Percentiles rank a stretch among this genome's conserved stretches.
These are phyloP conservation scores for Lucilia cuprina DNA, from an alignment of 1,140 invertebrate genomes.

Conservation along the genomic window DNA sequence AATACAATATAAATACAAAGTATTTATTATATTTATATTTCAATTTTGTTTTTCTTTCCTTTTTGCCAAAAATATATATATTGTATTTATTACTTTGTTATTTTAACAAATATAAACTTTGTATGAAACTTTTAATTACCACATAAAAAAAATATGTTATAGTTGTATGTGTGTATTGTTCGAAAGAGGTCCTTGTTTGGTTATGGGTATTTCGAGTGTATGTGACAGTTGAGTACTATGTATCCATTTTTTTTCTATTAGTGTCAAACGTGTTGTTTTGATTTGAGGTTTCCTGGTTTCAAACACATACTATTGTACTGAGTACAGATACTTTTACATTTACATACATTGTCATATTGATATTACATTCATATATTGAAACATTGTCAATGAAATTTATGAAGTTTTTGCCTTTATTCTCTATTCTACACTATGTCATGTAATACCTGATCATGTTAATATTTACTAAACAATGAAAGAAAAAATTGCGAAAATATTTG, in stretches of 20 bases:
- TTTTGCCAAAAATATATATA: too few relatives aligned
- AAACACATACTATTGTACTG: not conserved
- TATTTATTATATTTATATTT: too few relatives aligned
- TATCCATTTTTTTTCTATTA: not conserved
- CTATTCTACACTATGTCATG: not conserved
- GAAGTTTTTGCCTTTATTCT: not conserved
- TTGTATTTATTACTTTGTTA: slow-evolving; percentile 21
- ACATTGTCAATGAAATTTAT: not conserved
- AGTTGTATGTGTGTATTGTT: not conserved
- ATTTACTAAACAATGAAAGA: not conserved
- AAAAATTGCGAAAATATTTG: not conserved
- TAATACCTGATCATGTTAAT: not conserved
- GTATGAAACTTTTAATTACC: not conserved
- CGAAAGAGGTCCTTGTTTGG: not conserved
- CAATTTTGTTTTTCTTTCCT: too few relatives aligned
- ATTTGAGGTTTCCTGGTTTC: not conserved
- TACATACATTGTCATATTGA: not conserved
- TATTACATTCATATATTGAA: not conserved
- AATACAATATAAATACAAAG: not conserved
- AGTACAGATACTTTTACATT: not conserved
- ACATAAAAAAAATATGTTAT: too few relatives aligned
- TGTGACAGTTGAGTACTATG: not conserved
- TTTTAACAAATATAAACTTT: slow-evolving; percentile 6
- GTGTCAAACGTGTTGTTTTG: not conserved
- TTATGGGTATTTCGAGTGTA: not conserved